Evolutionary conservation across 2,113 vertebrate genomes (phyloP).

Genomic region (Neogale vison): DNA sequence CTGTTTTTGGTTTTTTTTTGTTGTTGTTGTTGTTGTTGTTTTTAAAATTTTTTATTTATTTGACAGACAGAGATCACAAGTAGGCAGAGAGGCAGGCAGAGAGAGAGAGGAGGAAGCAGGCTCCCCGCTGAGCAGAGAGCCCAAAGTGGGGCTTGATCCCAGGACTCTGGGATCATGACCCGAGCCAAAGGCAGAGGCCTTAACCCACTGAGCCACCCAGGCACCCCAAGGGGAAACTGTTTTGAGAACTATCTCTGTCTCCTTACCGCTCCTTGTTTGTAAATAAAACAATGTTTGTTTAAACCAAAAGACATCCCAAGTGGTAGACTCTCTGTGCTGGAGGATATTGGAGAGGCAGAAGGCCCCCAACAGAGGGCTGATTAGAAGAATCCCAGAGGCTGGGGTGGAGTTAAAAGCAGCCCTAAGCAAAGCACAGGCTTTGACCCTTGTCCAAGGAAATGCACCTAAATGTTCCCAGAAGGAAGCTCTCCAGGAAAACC

Average conservation of each 20-base stretch:
- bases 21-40: too few relatives aligned
- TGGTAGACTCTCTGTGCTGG: neutral
- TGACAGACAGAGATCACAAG: too few relatives aligned
- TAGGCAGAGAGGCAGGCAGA: too few relatives aligned
- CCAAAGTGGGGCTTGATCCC: too few relatives aligned
- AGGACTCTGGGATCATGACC: too few relatives aligned
- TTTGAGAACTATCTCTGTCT: neutral
- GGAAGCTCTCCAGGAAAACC: neutral
- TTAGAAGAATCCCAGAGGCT: neutral
- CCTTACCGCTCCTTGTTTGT: neutral
- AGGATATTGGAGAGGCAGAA: neutral
- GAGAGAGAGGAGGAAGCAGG: too few relatives aligned
- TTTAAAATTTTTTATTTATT: too few relatives aligned
- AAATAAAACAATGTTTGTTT: neutral
- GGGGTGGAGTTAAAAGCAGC: neutral
- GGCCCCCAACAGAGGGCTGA: rapidly evolving
- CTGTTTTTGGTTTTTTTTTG: too few relatives aligned
- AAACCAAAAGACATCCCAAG: neutral
- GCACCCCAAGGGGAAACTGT: neutral
- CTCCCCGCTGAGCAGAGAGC: too few relatives aligned
- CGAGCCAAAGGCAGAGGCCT: too few relatives aligned
- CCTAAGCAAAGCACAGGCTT: neutral
- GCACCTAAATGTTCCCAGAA: neutral
- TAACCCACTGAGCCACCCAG: too few relatives aligned
- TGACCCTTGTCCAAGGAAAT: neutral